Evolutionary conservation across 2,797 vertebrate species (phyloP).

Genomic region (Enteromius anoplus): DNA sequence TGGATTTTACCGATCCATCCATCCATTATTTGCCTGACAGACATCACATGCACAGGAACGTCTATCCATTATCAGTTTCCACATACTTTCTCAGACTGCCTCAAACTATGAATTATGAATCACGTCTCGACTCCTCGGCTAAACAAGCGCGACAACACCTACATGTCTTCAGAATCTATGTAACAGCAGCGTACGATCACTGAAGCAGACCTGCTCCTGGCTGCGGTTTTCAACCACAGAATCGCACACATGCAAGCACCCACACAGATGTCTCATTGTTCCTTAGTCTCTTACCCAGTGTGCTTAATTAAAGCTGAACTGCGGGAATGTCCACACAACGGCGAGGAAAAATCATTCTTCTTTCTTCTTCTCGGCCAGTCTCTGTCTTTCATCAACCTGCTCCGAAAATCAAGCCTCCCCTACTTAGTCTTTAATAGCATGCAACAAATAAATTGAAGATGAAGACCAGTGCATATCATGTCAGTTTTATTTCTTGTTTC

Average conservation of each 20-base stretch:
- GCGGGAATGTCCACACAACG: conserved; percentile 56
- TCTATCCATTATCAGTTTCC: background rate
- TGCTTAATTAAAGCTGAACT: conserved; percentile 82
- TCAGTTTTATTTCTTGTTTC: conserved; percentile 21
- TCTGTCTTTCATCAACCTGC: conserved; percentile 74
- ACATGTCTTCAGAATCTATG: conserved; percentile 41
- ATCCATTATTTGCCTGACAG: background rate
- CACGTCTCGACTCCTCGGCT: conserved; percentile 40
- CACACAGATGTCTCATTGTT: conserved; percentile 75
- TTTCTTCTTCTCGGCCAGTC: conserved; percentile 61
- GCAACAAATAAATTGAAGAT: conserved; percentile 32
- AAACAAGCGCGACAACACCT: conserved; percentile 54
- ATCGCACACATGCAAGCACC: conserved; percentile 31
- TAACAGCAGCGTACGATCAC: conserved; percentile 40
- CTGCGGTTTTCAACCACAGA: conserved; percentile 27
- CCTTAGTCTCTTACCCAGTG: conserved; percentile 65
- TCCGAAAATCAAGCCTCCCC: conserved; percentile 69
- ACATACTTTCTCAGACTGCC: conserved; percentile 21
- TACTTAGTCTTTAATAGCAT: conserved; percentile 45
- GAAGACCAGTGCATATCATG: background rate
- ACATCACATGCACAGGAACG: background rate
- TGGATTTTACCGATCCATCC: conserved; percentile 17
- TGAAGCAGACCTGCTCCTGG: conserved; percentile 50
- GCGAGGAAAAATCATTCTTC: conserved; percentile 3
- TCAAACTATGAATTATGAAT: conserved; percentile 35